Evolutionary conservation across 2,113 vertebrate species (phyloP), one percentile per base, ranked within the genome.

Genomic region (Nyctereutes procyonoides): DNA sequence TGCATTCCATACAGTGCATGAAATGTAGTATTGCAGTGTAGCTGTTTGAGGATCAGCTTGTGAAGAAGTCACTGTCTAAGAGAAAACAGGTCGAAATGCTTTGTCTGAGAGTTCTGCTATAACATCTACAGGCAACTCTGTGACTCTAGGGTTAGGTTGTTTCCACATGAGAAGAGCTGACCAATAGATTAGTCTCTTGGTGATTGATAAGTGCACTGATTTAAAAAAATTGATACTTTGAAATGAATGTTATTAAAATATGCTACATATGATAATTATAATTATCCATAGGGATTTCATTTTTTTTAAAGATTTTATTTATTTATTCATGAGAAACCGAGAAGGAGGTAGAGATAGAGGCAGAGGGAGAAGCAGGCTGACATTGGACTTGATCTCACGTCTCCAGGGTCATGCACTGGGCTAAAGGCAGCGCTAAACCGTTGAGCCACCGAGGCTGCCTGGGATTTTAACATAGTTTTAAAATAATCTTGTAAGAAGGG

Each of bases 201-300:
- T 93, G 28, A 81, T 80, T 88, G 88, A 92, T 53, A 12, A 67
- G 63, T 69, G 62, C 30, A 8, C 53, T 71, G 58, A 67, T n/a
- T 73, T 91, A n/a, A 81, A 60, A 62, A 62, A 38, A 80, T 76
- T 85, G 26, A 38, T 93, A 94, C 43, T 65, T 97, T 90, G 53
- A 22, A 71, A 80, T 96, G 65, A 91, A 32, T 89, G 15, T 97
- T 84, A 94, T 83, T 90, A 87, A 87, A 96, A 84, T 95, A 30
- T 69, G 35, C 2, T 88, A 71, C 80, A 69, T 93, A 43, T 90
- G 80, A 67, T 88, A 94, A 87, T 97, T 60, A 35, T 90, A 93
- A 82, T 87, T 88, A 67, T 65, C 35, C 10, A 4, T 32, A 81
- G 77, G n/a, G 51, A 69, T 95, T 93, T 93, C 71, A 73, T 82